Percentiles rank a stretch among this genome's conserved stretches.
Evolutionary conservation across 1,140 invertebrate genomes (phyloP).

Genomic region (Monochamus saltuarius): DNA sequence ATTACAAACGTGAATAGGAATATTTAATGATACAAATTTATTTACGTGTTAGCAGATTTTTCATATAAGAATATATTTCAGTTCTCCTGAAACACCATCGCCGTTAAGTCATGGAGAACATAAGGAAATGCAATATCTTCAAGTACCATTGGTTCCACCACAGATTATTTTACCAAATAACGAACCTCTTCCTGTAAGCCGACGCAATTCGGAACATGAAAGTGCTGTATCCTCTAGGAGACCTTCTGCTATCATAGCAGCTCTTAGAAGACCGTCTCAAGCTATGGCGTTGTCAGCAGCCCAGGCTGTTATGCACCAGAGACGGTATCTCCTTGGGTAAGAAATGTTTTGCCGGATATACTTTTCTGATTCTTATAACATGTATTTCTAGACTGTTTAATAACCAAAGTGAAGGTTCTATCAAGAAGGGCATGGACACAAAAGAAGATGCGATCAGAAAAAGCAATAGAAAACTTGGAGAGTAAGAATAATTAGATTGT

Average conservation of each 20-base stretch:
- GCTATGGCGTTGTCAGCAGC: slow-evolving; percentile 58
- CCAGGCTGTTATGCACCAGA: slow-evolving; percentile 47
- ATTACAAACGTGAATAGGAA: no score
- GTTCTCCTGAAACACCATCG: no score
- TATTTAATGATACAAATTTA: no score
- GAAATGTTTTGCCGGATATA: slow-evolving; percentile 1
- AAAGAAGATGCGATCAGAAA: slow-evolving; percentile 36
- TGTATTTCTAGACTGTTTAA: slow-evolving; percentile 30
- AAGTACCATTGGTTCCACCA: no score
- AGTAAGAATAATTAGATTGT: slow-evolving; percentile 47
- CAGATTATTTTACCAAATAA: no score
- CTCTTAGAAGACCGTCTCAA: slow-evolving; percentile 59
- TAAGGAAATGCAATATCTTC: no score
- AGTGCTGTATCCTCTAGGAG: slow-evolving; percentile 50
- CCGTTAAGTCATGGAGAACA: no score
- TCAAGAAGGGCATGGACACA: slow-evolving; percentile 23
- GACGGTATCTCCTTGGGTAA: slow-evolving; percentile 41
- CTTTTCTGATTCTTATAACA: not conserved
- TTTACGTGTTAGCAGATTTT: no score
- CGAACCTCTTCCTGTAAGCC: not conserved
- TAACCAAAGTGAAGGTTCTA: slow-evolving; percentile 27
- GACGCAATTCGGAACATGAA: not conserved
- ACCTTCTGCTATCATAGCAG: slow-evolving; percentile 58
- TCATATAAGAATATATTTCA: no score
- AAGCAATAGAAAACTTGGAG: slow-evolving; percentile 50